Evolutionary conservation across 2,113 vertebrate species (phyloP), one percentile per base, ranked within the genome.

Genomic region (Lamprologus ornatipinnis): DNA sequence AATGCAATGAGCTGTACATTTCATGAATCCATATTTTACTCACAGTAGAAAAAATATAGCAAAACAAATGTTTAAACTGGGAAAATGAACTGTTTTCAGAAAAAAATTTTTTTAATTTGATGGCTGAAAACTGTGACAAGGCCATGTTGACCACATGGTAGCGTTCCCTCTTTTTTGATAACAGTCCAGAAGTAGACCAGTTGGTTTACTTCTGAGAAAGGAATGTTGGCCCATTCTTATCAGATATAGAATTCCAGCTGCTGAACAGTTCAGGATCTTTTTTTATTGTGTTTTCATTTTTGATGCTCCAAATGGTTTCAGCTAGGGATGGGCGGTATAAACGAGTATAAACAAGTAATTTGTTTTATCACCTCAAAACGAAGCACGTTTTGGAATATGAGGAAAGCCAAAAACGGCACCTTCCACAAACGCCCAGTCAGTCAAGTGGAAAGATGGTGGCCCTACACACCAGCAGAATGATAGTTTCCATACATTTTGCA

Each of bases 111-210:
- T 2, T 2, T 1, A 19, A 19, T n/a, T 19, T 35, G 31, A 63
- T 35, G 17, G 31, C 58, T 35, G 2, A 4, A 63, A 63, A 63
- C 4, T 63, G 28, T 0, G 28, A 35, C 0, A 35, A 2, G 28
- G 0, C 2, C 58, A 33, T 19, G 58, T 6, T 63, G 15, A 63
- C 58, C 58, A 63, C 5, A 33, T 10, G 15, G 9, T 60, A 60
- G 15, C 2, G 1, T 60, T 33, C 3, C 58, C 28, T 57, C 23
- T 26, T 26, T 26, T 57, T 26, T 57, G 11, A 23, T 9, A 58
- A 6, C 15, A 60, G 28, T 60, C 57, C 28, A 60, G 26, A 0
- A 6, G 9, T 57, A 63, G 28, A 63, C 15, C 28, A 33, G 15
- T 19, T 63, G 15, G 28, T 19, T 10, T 17, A 33, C 15, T 33